A percentile compares a stretch with the other conserved stretches of the same genome.
These are phyloP conservation scores for Chaitophorus viminalis DNA, from an alignment of 2,888 invertebrate genomes.

Conservation along the genomic window DNA sequence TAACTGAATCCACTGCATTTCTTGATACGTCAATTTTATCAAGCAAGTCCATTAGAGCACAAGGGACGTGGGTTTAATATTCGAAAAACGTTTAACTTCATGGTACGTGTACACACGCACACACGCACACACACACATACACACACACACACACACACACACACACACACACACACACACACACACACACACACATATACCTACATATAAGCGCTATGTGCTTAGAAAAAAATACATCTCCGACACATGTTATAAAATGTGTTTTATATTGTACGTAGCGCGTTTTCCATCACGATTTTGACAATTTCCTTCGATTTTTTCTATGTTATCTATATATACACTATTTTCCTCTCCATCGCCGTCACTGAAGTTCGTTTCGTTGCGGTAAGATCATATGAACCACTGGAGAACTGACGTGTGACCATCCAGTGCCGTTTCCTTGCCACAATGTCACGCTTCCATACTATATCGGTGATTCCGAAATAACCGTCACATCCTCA, in stretches of 20 bases:
- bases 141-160: neutral
- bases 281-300: constrained; percentile 47
- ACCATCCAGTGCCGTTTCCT: constrained; percentile 61
- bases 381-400: constrained; percentile 60
- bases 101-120: neutral
- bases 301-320: constrained; percentile 35
- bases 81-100: neutral
- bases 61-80: neutral
- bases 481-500: constrained; percentile 62
- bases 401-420: constrained; percentile 61
- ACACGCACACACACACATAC: neutral
- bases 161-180: neutral
- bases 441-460: constrained; percentile 61
- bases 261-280: neutral
- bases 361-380: constrained; percentile 41
- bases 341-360: neutral
- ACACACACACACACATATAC: neutral
- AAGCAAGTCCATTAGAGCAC: constrained; percentile 9
- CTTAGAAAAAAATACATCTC: too few relatives aligned
- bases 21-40: neutral
- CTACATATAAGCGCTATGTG: too few relatives aligned
- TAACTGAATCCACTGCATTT: constrained; percentile 3
- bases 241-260: neutral
- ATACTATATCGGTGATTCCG: constrained; percentile 60
- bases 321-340: neutral